Conservation (phyloP, 2,113 vertebrate genomes). For the Chiloscyllium plagiosum region DNA sequence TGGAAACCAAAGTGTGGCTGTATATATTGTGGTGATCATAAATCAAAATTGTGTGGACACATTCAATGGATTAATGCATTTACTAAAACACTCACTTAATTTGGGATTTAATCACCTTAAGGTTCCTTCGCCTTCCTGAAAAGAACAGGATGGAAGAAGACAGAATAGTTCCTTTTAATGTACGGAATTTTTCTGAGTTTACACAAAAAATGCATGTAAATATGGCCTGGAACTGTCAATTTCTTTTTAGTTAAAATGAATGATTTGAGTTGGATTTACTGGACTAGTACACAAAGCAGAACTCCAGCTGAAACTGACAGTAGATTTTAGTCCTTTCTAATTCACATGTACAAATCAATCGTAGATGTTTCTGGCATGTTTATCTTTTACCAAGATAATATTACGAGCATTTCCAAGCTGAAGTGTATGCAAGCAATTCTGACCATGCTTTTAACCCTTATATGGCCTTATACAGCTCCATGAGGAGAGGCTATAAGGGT, state of each 20-base stretch:
- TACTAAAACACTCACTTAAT: too few relatives aligned
- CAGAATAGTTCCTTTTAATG: background rate
- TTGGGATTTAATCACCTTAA: too few relatives aligned
- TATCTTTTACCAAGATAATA: background rate
- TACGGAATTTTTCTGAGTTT: background rate
- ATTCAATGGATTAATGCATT: too few relatives aligned
- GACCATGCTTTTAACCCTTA: too few relatives aligned
- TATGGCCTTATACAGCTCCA: background rate
- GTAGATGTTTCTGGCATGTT: background rate
- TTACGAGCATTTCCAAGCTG: background rate
- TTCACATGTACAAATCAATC: background rate
- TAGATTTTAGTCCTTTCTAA: background rate
- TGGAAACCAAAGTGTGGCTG: too few relatives aligned
- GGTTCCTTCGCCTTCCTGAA: too few relatives aligned
- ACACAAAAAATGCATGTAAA: background rate
- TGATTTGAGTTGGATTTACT: background rate
- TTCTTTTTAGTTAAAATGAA: background rate
- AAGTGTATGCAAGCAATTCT: too few relatives aligned
- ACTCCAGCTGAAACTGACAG: background rate
- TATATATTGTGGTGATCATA: too few relatives aligned
- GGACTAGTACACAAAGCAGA: background rate
- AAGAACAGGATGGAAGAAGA: background rate
- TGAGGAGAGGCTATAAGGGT: background rate
- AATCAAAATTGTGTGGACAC: too few relatives aligned
- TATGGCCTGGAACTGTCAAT: background rate